A percentile compares a stretch with the other conserved stretches of the same genome.
Evolutionary conservation across 2,888 invertebrate species (phyloP).

Genomic region (Cephus runcator): DNA sequence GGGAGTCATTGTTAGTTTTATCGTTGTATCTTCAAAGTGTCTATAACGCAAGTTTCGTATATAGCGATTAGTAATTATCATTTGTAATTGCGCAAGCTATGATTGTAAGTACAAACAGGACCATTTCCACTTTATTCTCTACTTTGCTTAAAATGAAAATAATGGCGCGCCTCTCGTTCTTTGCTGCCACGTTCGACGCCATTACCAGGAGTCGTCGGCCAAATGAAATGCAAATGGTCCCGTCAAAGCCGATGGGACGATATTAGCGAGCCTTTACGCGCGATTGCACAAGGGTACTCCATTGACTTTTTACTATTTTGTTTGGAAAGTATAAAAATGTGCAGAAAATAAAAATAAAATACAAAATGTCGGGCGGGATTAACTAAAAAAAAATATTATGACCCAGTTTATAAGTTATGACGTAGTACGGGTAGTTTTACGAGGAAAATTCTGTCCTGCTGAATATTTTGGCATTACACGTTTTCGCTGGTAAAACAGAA

Average conservation of each 20-base stretch:
- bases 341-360: neutral
- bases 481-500: neutral
- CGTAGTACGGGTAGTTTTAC: neutral
- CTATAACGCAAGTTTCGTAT: neutral
- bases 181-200: neutral
- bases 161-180: neutral
- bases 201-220: neutral
- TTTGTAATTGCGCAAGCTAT: neutral
- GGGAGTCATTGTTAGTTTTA: neutral
- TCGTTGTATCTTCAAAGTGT: neutral
- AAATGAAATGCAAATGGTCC: no score
- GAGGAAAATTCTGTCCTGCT: neutral
- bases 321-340: neutral
- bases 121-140: neutral
- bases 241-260: neutral
- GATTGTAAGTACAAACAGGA: neutral
- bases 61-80: neutral
- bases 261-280: neutral
- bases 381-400: neutral
- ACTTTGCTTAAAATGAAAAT: neutral
- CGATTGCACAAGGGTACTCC: neutral
- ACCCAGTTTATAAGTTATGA: neutral
- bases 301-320: neutral
- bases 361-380: neutral
- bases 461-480: neutral